Evolutionary conservation across 2,888 invertebrate genomes (phyloP).

Genomic region (Ophioninae sp.): DNA sequence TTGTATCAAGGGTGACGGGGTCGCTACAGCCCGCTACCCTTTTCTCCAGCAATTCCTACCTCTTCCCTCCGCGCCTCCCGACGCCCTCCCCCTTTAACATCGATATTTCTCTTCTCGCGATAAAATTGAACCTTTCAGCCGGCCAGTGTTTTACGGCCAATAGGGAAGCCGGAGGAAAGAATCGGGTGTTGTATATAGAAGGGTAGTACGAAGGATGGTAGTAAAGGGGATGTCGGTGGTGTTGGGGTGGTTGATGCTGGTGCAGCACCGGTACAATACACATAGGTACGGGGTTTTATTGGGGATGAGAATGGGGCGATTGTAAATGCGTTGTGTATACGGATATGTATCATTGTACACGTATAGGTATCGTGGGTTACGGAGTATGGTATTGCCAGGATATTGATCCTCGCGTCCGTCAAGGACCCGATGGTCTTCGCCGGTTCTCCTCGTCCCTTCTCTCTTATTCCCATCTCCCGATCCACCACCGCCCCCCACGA

Average conservation of each 20-base stretch:
- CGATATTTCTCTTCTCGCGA: constrained; percentile 78
- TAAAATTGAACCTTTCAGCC: constrained; percentile 80
- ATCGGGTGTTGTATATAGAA: constrained; percentile 72
- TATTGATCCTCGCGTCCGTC: constrained; percentile 81
- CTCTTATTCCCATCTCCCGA: constrained; percentile 54
- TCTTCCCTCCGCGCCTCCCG: too few species aligned
- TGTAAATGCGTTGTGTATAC: constrained; percentile 55
- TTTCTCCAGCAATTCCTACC: constrained; percentile 58
- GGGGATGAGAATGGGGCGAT: constrained; percentile 79
- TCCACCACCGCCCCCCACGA: constrained; percentile 20
- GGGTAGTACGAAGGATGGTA: constrained; percentile 55
- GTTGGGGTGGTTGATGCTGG: constrained; percentile 50
- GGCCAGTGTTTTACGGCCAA: constrained; percentile 80
- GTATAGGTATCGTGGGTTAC: constrained; percentile 72
- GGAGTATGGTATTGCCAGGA: constrained; percentile 80
- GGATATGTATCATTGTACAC: constrained; percentile 70
- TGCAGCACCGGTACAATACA: constrained; percentile 73
- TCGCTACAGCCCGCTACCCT: constrained; percentile 47
- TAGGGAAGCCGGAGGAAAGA: constrained; percentile 78
- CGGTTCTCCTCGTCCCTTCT: constrained; percentile 67
- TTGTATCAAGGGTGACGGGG: constrained; percentile 58
- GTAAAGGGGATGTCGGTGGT: constrained; percentile 31
- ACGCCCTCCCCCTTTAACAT: constrained; percentile 69
- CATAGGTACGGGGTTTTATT: constrained; percentile 80
- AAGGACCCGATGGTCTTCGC: constrained; percentile 80